phyloP scores from a whole-genome alignment of 2,113 vertebrate genomes.

The Misgurnus anguillicaudatus region DNA sequence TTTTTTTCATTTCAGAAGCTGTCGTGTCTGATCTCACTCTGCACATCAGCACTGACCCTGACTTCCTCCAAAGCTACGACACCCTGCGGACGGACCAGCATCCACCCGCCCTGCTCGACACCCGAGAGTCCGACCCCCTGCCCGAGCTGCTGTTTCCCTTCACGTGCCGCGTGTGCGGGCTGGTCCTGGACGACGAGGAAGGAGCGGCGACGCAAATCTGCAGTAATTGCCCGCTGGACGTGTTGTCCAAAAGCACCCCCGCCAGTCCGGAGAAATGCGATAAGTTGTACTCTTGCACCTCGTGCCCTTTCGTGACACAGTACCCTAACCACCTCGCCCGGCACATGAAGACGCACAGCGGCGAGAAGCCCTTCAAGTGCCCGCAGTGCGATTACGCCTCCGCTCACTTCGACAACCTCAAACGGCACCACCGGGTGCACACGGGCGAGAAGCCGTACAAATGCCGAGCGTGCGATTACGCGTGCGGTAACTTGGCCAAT shows the following conservation, averaged over 20 bases:
- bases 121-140: constrained; percentile 67
- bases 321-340: constrained; percentile 95
- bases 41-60: constrained; percentile 58
- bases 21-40: constrained; percentile 69
- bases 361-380: constrained; percentile 94
- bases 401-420: constrained; percentile 96
- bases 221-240: constrained; percentile 79
- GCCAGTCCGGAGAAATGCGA: constrained; percentile 62
- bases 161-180: constrained; percentile 88
- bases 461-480: constrained; percentile 89
- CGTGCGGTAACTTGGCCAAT: constrained; percentile 97
- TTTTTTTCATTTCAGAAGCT: constrained; percentile 53
- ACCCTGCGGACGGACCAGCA: constrained; percentile 60
- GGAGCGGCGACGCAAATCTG: constrained; percentile 77
- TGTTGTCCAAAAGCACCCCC: constrained; percentile 67
- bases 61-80: constrained; percentile 68
- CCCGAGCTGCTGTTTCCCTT: constrained; percentile 88
- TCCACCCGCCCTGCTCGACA: constrained; percentile 45
- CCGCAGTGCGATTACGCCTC: constrained; percentile 93
- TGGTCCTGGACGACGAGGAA: constrained; percentile 82
- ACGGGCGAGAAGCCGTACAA: constrained; percentile 92
- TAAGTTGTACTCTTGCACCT: constrained; percentile 87
- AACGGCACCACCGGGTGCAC: constrained; percentile 92
- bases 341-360: constrained; percentile 98
- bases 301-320: constrained; percentile 93